Evolutionary conservation across 37 sponge, comb jelly and placozoan species (phyloP).

Genomic region (Mnemiopsis leidyi): DNA sequence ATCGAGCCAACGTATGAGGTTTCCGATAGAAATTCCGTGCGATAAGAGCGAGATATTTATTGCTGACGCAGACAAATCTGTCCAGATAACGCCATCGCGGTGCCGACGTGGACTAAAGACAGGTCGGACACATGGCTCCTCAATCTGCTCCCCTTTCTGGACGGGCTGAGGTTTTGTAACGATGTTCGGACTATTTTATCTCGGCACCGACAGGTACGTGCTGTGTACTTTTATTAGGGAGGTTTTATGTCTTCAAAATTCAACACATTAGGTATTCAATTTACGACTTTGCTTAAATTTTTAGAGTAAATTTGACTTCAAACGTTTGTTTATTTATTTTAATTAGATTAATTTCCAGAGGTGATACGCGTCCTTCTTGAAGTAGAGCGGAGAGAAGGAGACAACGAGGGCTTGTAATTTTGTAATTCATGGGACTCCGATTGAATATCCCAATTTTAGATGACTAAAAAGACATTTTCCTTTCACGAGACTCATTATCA

Average conservation of each 20-base stretch:
- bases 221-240: not conserved
- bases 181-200: constrained; percentile 49
- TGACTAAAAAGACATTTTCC: not conserved
- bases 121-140: constrained; percentile 52
- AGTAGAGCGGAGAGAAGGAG: not conserved
- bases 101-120: constrained; percentile 37
- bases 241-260: no score
- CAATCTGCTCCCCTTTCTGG: constrained; percentile 45
- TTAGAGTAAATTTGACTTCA: no score
- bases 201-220: constrained; percentile 8
- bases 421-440: not conserved
- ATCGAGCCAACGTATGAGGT: no score
- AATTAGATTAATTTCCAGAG: not conserved
- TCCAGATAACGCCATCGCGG: constrained; percentile 60
- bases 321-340: no score
- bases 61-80: no score
- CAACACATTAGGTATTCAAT: no score
- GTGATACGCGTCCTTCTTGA: not conserved
- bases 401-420: not conserved
- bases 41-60: no score
- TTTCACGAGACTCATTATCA: no score
- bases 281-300: not conserved
- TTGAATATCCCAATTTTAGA: no score
- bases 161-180: constrained; percentile 50
- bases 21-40: no score